A percentile compares a stretch with the other conserved stretches of the same genome.
These are phyloP conservation scores for Micronisus gabar DNA, from an alignment of 2,113 vertebrate species.

Conservation along the genomic window DNA sequence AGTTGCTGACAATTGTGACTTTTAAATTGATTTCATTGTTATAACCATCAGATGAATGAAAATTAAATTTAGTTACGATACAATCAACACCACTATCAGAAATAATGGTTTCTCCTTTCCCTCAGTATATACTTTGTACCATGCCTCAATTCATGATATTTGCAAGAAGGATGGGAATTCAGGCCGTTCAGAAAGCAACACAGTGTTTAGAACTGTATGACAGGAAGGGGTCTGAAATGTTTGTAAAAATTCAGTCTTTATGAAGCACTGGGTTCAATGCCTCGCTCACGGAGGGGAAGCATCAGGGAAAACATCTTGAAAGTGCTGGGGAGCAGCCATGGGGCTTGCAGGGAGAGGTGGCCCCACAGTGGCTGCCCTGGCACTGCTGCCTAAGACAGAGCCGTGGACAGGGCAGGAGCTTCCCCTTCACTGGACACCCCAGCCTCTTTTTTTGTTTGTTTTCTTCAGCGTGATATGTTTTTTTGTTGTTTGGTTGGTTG, in stretches of 20 bases:
- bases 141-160: neutral
- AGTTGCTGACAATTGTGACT: constrained; percentile 45
- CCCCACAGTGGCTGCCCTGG: fast-evolving
- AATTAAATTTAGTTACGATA: neutral
- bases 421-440: neutral
- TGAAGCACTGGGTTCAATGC: neutral
- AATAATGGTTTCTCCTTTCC: neutral
- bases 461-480: neutral
- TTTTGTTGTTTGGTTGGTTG: neutral
- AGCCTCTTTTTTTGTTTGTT: neutral
- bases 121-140: neutral
- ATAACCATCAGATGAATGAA: constrained; percentile 5
- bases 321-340: neutral
- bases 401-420: neutral
- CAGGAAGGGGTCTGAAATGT: neutral
- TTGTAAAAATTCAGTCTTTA: neutral
- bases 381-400: neutral
- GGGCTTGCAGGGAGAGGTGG: neutral
- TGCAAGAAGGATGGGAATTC: neutral
- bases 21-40: constrained; percentile 49
- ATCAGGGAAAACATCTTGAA: neutral
- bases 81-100: neutral
- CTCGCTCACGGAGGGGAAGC: neutral
- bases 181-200: neutral
- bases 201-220: neutral